These are phyloP conservation scores for Solenopsis fugax DNA, from an alignment of 1,140 invertebrate genomes.

Conservation along the genomic window DNA sequence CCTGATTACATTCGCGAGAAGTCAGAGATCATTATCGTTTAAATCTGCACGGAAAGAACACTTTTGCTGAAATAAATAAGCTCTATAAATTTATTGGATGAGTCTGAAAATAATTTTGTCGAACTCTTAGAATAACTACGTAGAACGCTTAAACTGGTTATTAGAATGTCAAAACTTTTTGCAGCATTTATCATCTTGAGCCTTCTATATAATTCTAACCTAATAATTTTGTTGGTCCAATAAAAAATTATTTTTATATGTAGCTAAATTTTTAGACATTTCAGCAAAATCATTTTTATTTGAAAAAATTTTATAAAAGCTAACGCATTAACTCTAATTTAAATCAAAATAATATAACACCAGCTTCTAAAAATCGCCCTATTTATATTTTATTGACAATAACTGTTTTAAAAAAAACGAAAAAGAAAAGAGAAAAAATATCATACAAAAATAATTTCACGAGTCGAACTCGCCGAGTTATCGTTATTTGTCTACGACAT, in stretches of 20 bases:
- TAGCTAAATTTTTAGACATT: too few species aligned
- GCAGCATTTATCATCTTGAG: too few species aligned
- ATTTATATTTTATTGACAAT: background rate
- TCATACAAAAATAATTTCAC: background rate
- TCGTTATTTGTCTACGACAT: background rate
- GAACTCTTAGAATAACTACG: too few species aligned
- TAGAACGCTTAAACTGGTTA: too few species aligned
- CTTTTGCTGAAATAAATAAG: too few species aligned
- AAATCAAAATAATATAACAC: background rate
- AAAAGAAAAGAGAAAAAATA: background rate
- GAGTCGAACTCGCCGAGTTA: background rate
- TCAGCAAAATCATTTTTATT: too few species aligned
- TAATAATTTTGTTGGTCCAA: too few species aligned
- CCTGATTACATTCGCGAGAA: constrained; percentile 8
- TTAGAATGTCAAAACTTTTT: too few species aligned
- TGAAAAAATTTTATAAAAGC: background rate
- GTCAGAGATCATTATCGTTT: constrained; percentile 25
- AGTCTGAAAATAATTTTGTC: too few species aligned
- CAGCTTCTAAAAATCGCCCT: background rate
- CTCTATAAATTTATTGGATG: too few species aligned
- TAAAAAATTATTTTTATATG: too few species aligned
- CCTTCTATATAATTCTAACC: too few species aligned
- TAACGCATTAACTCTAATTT: background rate
- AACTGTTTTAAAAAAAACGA: background rate
- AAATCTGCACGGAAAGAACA: background rate